Evolutionary conservation across 2,113 vertebrate genomes (phyloP).

Genomic region (Dromaius novaehollandiae): DNA sequence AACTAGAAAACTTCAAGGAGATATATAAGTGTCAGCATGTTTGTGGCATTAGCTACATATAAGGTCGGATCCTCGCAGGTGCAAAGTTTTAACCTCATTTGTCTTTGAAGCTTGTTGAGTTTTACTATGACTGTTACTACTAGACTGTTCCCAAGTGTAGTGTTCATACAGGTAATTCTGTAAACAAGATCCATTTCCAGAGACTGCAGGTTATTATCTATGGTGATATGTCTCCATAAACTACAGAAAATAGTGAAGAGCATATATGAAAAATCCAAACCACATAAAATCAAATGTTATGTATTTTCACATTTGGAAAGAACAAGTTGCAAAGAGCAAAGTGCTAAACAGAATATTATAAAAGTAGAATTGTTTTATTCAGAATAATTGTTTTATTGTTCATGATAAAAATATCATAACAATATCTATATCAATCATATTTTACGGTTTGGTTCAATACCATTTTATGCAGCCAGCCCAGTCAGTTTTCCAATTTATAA

Average conservation of each 20-base stretch:
- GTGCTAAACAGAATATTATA: background rate
- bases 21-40: background rate
- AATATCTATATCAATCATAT: background rate
- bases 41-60: background rate
- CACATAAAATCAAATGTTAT: background rate
- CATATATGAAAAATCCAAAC: background rate
- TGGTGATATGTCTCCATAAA: accelerated
- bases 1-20: background rate
- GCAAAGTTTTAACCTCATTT: background rate
- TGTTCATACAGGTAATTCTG: background rate
- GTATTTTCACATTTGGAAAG: background rate
- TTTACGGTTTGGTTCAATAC: background rate
- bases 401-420: background rate
- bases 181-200: background rate
- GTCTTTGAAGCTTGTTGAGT: background rate
- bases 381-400: background rate
- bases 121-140: background rate
- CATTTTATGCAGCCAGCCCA: background rate
- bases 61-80: background rate
- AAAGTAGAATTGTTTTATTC: background rate
- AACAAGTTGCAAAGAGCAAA: background rate
- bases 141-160: background rate
- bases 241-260: background rate
- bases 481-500: background rate
- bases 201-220: background rate